Evolutionary conservation across 2,797 vertebrate genomes (phyloP), one percentile per base, ranked within the genome.

Genomic region (Mormyrus proboscirostris): DNA sequence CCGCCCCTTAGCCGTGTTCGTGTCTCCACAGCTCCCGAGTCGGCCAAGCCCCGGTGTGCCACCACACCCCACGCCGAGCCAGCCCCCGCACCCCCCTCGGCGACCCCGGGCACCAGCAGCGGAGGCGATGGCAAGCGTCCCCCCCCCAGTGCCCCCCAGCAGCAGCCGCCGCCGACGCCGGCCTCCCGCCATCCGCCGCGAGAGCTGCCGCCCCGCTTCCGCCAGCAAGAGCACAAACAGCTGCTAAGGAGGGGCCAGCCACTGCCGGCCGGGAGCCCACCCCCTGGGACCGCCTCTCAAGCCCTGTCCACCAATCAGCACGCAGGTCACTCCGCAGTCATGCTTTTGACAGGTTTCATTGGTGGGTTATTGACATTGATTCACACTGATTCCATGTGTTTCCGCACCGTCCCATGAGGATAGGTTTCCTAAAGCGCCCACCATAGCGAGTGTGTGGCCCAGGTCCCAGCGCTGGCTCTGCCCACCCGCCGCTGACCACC

Each of bases 171-270:
- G n/a, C 97, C 96, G 85, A 94, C 96, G 95, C 97, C 97, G 93
- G 69, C 38, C 69, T 44, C 73, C 73, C 73, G 73, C 73, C 98
- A 98, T 96, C 97, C 97, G 93, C 97, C 97, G 93, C 97, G 97
- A 79, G 98, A 99, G 97, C 97, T 98, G 94, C 98, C 98, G 92
- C 97, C 98, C 19, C 98, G 97, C 95, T 98, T 99, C 95, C 97
- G 97, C 95, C 97, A 98, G 96, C 98, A 98, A 94, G 98, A 99
- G 95, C 97, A 98, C 96, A 98, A 98, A 96, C 97, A 98, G 96
- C 96, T 99, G 90, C 95, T 99, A 95, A 99, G 98, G 95, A 96
- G 97, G 96, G 97, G 97, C 86, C 98, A 98, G 95, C 98, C 97
- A 1, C 94, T 98, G 95, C 97, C 98, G 3, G 12, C 51, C 4